Evolutionary conservation across 2,888 invertebrate species (phyloP), one percentile per base, ranked within the genome.

Genomic region (Ichneumon xanthorius): DNA sequence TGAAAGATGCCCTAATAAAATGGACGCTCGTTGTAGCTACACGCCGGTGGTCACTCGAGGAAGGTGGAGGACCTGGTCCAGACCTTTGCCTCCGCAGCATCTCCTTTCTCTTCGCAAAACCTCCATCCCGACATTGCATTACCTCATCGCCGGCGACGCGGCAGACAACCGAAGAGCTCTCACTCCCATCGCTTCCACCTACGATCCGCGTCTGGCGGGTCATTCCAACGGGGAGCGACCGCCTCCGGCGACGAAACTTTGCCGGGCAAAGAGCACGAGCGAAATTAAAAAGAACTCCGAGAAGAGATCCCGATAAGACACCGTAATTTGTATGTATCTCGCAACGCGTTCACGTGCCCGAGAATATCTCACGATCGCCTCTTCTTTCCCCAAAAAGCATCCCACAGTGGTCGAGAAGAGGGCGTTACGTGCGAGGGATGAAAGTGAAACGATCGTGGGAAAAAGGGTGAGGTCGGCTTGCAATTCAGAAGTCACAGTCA

Each of bases 1-100:
- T 90, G 92, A 92, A 91, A 91, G 92, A 92, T 91, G 92, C 89
- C 90, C 89, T 91, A 92, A 92, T 92, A 93, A 92, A 92, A 93
- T 91, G 91, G 89, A 91, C 89, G 90, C 88, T 88, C 89, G 88
- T 89, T 89, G 89, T 88, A 85, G 88, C 87, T 80, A 65, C 79
- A 58, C 82, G 45, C 82, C 82, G 87, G 86, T 88, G 86, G 88
- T 88, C 90, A 90, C 90, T 90, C 89, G 90, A 90, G 90, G 91
- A 90, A 89, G 88, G 16, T 48, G 14, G 45, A 48, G 45, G 45
- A 48, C 85, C 88, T 48, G 85, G 26, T 26, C 82, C 85, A 86
- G 70, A 85, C 86, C 86, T 90, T 86, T 61, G 86, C 88, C 87
- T 84, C 82, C 79, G 72, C 82, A 84, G 80, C 86, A 86, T 86